Conservation (phyloP, 2,797 vertebrate species). For the Acipenser transmontanus region DNA sequence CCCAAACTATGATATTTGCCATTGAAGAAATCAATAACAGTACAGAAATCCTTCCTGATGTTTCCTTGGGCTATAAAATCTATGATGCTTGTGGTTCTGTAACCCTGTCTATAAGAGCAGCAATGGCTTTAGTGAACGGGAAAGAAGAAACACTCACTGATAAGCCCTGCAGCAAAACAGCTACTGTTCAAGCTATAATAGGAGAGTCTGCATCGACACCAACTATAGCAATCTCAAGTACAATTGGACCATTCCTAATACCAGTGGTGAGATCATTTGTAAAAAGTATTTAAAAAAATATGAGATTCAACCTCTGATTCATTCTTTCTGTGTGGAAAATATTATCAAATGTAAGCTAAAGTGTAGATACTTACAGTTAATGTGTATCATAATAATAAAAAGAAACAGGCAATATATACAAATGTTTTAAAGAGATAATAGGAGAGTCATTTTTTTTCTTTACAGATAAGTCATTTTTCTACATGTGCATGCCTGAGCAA, state of each 20-base stretch:
- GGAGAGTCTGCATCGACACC: conserved; percentile 37
- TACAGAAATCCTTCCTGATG: conserved; percentile 45
- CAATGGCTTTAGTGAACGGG: conserved; percentile 46
- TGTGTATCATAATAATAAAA: background rate
- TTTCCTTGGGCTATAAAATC: conserved; percentile 50
- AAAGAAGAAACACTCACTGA: conserved; percentile 25
- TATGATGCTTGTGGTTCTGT: conserved; percentile 51
- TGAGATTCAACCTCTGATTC: too few relatives aligned
- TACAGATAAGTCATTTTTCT: conserved; percentile 58
- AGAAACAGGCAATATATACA: background rate
- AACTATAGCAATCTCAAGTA: conserved; percentile 46
- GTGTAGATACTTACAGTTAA: too few relatives aligned
- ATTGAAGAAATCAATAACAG: conserved; percentile 60
- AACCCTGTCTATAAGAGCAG: conserved; percentile 37
- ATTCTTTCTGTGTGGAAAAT: too few relatives aligned
- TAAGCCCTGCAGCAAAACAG: conserved; percentile 34
- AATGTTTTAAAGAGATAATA: background rate
- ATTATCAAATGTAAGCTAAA: too few relatives aligned
- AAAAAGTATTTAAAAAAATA: too few relatives aligned
- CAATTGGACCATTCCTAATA: conserved; percentile 51
- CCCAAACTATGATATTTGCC: conserved; percentile 54
- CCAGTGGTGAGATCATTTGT: conserved; percentile 41
- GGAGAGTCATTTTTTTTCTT: background rate
- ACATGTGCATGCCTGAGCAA: conserved; percentile 61
- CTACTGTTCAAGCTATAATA: conserved; percentile 50